Conservation (phyloP, 1,140 invertebrate species). For the Chelonus insularis region DNA sequence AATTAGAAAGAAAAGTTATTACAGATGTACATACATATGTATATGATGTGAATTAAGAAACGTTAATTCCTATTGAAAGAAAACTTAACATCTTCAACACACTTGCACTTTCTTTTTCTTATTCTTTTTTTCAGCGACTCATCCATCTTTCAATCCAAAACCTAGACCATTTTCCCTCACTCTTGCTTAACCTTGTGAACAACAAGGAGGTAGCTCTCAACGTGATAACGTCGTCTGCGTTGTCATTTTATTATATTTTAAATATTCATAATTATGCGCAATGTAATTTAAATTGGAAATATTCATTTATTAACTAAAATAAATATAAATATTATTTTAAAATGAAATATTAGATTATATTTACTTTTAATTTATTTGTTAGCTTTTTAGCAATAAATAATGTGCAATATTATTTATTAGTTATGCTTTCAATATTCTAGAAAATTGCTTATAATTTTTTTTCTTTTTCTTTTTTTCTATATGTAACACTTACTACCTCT, state of each 20-base stretch:
- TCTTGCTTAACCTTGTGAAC: conserved; percentile 54
- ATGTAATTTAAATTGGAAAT: too few relatives aligned
- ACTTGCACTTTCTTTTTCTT: conserved; percentile 50
- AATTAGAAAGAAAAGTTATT: too few relatives aligned
- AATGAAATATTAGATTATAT: too few relatives aligned
- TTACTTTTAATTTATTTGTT: too few relatives aligned
- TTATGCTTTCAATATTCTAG: conserved; percentile 21
- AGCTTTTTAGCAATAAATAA: too few relatives aligned
- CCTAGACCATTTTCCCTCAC: conserved; percentile 66
- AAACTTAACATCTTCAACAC: neutral
- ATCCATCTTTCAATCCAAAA: conserved; percentile 66
- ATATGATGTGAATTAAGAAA: too few relatives aligned
- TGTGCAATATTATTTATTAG: too few relatives aligned
- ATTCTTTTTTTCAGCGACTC: conserved; percentile 65
- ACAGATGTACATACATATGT: too few relatives aligned
- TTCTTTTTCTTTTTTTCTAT: conserved; percentile 43
- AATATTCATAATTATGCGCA: neutral
- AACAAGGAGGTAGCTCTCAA: conserved; percentile 56
- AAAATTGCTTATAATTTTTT: conserved; percentile 19
- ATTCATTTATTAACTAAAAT: too few relatives aligned
- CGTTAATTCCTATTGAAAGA: too few relatives aligned
- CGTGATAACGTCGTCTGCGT: conserved; percentile 31
- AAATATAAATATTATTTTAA: too few relatives aligned
- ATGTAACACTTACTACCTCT: conserved; percentile 37
- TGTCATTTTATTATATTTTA: conserved; percentile 3